Evolutionary conservation across 1,140 invertebrate genomes (phyloP), one percentile per base, ranked within the genome.

Genomic region (Hylyphantes graminicola): DNA sequence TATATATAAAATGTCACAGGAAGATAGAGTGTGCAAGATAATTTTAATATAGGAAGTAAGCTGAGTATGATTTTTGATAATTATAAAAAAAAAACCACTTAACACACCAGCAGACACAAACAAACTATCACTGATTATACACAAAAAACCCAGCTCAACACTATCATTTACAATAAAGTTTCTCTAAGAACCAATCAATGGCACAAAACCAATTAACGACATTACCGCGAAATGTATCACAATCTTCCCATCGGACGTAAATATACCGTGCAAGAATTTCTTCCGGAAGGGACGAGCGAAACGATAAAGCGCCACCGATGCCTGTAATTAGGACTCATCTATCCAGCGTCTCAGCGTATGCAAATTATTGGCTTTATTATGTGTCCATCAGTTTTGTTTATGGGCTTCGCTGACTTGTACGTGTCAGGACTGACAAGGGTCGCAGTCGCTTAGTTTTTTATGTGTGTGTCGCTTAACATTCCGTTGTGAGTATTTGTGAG

Each of bases 271-370:
- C 9, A 48, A 35, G 35, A 35, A 35, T 35, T 35, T 35, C 12
- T 63, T 76, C 74, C 61, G 74, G 74, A 76, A 76, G 53, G 59
- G 59, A 61, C 53, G 59, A 74, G 59, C 55, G 59, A 64, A 63
- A 61, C 57, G 76, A 67, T 67, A 54, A 67, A 54, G 48, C 53
- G 21, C 63, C 35, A 35, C 35, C 51, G n/a, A 67, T 78, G 61
- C 10, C 48, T 78, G 57, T 80, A 70, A 80, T 80, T 80, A 80
- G 50, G 50, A 70, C 15, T 80, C 77, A 80, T 80, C 65, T 61
- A 57, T 70, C 21, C 63, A 48, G 35, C 35, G 50, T 78, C 61
- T 67, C 17, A 21, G 76, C 7, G 13, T 80, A 80, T 80, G 77
- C 77, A 80, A 80, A 80, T 80, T 80, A 80, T 54, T 54, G 77